phyloP scores from a whole-genome alignment of 2,797 vertebrate genomes.

The Danio aesculapii region DNA sequence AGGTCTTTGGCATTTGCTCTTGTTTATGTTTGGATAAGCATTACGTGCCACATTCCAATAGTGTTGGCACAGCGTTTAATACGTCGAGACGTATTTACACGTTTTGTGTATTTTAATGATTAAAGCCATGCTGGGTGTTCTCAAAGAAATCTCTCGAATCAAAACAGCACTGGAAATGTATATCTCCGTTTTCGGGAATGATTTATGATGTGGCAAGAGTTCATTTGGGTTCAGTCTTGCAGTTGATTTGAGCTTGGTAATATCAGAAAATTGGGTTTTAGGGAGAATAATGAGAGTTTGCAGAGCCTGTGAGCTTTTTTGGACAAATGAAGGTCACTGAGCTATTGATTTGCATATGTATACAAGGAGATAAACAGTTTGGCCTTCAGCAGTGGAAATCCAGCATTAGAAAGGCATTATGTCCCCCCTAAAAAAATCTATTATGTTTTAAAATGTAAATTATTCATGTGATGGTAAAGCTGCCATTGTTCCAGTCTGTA shows the following conservation, averaged over 20 bases:
- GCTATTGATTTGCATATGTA: conserved; percentile 29
- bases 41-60: conserved; percentile 7
- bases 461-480: neutral
- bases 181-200: neutral
- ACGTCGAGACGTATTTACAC: conserved; percentile 19
- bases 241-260: neutral
- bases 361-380: conserved; percentile 7
- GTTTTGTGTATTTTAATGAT: conserved; percentile 31
- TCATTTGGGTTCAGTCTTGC: neutral
- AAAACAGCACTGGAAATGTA: neutral
- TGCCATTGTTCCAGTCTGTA: neutral
- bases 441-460: neutral
- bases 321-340: conserved; percentile 25
- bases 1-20: conserved; percentile 18
- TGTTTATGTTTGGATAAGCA: conserved; percentile 31
- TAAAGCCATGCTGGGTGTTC: conserved; percentile 7
- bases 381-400: conserved; percentile 1
- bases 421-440: neutral
- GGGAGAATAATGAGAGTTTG: neutral
- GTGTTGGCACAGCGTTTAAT: conserved; percentile 1
- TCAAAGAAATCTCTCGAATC: neutral
- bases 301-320: neutral
- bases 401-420: neutral
- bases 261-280: neutral
- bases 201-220: conserved; percentile 1